Evolutionary conservation across 2,888 invertebrate genomes (phyloP).

Genomic region (Philaethria dido): DNA sequence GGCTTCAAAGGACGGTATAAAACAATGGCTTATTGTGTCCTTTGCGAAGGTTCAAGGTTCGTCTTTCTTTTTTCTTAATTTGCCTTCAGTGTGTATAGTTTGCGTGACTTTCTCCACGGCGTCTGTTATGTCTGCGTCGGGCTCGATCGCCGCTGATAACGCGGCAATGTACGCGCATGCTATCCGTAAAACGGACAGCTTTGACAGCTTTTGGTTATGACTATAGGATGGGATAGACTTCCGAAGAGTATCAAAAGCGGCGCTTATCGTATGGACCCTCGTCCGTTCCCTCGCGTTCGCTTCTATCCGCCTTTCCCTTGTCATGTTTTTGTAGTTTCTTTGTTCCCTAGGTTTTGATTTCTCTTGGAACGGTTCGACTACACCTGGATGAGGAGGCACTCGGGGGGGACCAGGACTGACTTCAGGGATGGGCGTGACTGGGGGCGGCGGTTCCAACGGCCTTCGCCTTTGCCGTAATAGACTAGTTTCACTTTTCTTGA

Average conservation of each 20-base stretch:
- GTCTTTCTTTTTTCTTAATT: conserved; percentile 93
- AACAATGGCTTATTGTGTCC: conserved; percentile 34
- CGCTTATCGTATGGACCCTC: conserved; percentile 97
- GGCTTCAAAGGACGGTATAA: conserved; percentile 54
- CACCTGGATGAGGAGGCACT: conserved; percentile 82
- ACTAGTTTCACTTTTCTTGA: conserved; percentile 74
- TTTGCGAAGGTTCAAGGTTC: conserved; percentile 76
- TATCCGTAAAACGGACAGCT: conserved; percentile 95
- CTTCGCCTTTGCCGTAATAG: conserved; percentile 66
- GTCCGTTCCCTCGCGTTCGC: conserved; percentile 97
- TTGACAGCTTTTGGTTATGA: conserved; percentile 96
- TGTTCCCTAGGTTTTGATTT: conserved; percentile 84
- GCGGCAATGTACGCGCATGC: conserved; percentile 97
- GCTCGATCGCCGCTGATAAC: conserved; percentile 89
- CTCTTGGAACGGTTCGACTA: conserved; percentile 61
- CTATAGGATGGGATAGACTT: conserved; percentile 95
- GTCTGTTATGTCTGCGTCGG: conserved; percentile 86
- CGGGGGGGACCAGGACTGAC: conserved; percentile 69
- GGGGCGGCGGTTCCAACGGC: conserved; percentile 64
- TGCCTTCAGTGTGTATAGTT: conserved; percentile 96
- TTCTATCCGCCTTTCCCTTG: conserved; percentile 94
- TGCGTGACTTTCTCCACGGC: conserved; percentile 95
- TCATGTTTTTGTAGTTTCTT: conserved; percentile 98
- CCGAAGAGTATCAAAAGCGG: conserved; percentile 95
- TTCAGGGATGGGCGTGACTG: conserved; percentile 56